Percentiles rank a stretch among this genome's conserved stretches.
phyloP scores from a whole-genome alignment of 2,797 vertebrate genomes.

The Gallinago solitaria region DNA sequence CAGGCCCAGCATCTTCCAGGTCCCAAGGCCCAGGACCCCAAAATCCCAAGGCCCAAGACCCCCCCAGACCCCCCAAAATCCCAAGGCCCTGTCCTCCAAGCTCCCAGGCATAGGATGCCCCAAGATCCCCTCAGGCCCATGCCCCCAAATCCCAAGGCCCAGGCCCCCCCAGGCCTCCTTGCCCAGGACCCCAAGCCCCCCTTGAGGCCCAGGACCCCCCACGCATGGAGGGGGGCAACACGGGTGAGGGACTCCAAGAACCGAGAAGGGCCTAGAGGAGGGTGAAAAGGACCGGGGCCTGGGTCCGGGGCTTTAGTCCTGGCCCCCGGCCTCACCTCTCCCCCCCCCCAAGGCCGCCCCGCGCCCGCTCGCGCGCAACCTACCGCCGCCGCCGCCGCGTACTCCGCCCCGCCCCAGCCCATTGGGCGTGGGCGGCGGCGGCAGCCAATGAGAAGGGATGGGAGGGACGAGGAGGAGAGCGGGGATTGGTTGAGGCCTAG shows the following conservation, averaged over 20 bases:
- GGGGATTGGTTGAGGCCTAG: fast-evolving
- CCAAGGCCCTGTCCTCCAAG: neutral
- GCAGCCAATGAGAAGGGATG: neutral
- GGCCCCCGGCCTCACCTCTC: too few relatives aligned
- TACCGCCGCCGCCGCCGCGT: neutral
- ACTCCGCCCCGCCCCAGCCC: neutral
- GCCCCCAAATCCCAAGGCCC: neutral
- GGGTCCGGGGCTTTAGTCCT: too few relatives aligned
- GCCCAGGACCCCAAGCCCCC: neutral
- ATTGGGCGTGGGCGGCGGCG: neutral
- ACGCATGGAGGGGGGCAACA: neutral
- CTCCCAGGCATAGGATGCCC: too few relatives aligned
- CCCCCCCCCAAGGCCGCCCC: neutral
- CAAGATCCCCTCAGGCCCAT: neutral
- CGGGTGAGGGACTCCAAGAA: neutral
- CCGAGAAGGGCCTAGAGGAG: neutral
- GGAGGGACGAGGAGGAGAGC: fast-evolving
- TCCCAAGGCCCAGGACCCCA: too few relatives aligned
- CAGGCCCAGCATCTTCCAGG: too few relatives aligned
- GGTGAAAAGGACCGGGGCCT: neutral
- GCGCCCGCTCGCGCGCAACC: neutral
- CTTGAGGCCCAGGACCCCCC: too few relatives aligned
- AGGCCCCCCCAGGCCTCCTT: too few relatives aligned
- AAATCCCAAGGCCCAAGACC: neutral
- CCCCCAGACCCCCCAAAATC: too few relatives aligned